Evolutionary conservation across 2,113 vertebrate genomes (phyloP).

Genomic region (Mormoops blainvillei): DNA sequence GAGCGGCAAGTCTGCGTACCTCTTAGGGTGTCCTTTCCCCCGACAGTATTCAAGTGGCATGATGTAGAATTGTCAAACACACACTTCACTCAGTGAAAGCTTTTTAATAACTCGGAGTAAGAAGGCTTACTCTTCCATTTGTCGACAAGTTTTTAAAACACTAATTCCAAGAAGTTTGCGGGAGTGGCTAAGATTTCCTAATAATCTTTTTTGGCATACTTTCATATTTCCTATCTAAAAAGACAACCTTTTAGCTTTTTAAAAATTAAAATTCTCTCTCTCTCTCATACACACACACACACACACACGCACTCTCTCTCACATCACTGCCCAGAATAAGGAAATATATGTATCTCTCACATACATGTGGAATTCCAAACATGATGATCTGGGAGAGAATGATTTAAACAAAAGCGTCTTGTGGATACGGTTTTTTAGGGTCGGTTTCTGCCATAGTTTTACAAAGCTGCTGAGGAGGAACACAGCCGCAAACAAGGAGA

Average conservation of each 20-base stretch:
- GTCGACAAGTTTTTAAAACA: slow-evolving; percentile 4
- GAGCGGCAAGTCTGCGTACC: not conserved
- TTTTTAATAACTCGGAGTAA: not conserved
- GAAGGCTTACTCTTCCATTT: not conserved
- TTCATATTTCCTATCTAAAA: slow-evolving; percentile 2
- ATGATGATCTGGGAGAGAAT: not conserved
- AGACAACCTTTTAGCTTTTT: not conserved
- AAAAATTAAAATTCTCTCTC: not conserved
- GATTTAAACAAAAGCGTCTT: slow-evolving; percentile 37
- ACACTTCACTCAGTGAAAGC: not conserved
- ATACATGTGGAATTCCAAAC: not conserved
- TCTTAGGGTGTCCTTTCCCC: not conserved
- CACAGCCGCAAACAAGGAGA: not conserved
- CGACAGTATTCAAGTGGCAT: not conserved
- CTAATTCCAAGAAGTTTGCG: not conserved
- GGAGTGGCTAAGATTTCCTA: slow-evolving; percentile 3
- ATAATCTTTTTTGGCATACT: not conserved
- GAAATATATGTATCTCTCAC: not conserved
- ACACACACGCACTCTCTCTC: not conserved
- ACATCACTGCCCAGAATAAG: not conserved
- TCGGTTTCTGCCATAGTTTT: not conserved
- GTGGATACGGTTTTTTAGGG: not conserved
- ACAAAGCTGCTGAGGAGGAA: not conserved
- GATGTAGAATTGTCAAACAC: not conserved
- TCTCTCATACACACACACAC: not conserved